A percentile compares a stretch with the other conserved stretches of the same genome.
phyloP scores from a whole-genome alignment of 2,888 invertebrate genomes.

The Bunonema sp. region DNA sequence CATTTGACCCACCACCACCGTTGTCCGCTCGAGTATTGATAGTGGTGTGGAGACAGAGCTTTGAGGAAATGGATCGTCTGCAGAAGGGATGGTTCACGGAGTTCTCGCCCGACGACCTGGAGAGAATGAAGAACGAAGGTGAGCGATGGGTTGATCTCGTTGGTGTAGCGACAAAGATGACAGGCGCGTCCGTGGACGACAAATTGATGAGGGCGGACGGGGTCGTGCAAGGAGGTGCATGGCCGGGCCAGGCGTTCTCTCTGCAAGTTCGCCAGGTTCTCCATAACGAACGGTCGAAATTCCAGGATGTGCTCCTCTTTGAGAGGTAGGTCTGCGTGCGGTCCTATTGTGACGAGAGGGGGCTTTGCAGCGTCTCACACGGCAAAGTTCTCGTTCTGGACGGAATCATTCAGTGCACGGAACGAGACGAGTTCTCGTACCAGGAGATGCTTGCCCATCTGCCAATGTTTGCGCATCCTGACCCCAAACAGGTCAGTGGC shows the following conservation, averaged over 20 bases:
- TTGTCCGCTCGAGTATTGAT: not conserved
- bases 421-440: slow-evolving; percentile 87
- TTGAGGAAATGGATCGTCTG: slow-evolving; percentile 61
- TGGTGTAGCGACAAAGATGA: not conserved
- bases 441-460: slow-evolving; percentile 94
- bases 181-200: slow-evolving; percentile 6
- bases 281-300: slow-evolving; percentile 64
- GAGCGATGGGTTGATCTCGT: not conserved
- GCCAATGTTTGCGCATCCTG: slow-evolving; percentile 74
- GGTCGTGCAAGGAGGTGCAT: slow-evolving; percentile 50
- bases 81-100: slow-evolving; percentile 80
- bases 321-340: slow-evolving; percentile 55
- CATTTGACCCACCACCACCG: not conserved
- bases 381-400: slow-evolving; percentile 77
- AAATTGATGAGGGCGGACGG: slow-evolving; percentile 35
- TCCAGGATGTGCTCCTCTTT: slow-evolving; percentile 68
- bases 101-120: slow-evolving; percentile 55
- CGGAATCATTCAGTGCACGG: slow-evolving; percentile 87
- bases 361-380: slow-evolving; percentile 57
- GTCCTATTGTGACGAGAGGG: not conserved
- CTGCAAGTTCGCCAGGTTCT: slow-evolving; percentile 62
- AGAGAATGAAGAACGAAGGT: slow-evolving; percentile 19
- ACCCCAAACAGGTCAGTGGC: slow-evolving; percentile 62
- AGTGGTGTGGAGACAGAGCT: no score
- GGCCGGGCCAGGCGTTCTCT: slow-evolving; percentile 77